A percentile compares a stretch with the other conserved stretches of the same genome.
Evolutionary conservation across 2,113 vertebrate species (phyloP).

Genomic region (Arothron firmamentum): DNA sequence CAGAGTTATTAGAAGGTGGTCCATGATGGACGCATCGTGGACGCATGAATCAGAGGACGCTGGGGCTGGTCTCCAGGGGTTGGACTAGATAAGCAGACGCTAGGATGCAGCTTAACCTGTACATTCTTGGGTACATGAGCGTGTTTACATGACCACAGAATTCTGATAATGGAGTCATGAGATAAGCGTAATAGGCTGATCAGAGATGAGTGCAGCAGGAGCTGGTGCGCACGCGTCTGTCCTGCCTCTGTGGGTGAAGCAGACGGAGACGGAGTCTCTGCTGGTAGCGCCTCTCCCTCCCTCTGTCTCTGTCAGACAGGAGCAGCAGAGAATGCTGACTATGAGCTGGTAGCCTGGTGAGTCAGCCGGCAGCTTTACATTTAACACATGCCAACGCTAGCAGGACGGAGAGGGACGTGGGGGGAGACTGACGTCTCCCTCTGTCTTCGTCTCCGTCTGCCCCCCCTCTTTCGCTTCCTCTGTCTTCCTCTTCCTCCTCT

Average conservation of each 20-base stretch:
- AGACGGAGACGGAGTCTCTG: slow-evolving; percentile 21
- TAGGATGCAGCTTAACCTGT: too few relatives aligned
- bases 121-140: too few relatives aligned
- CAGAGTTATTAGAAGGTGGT: too few relatives aligned
- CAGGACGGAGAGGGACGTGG: slow-evolving; percentile 62
- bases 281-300: slow-evolving; percentile 37
- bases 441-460: slow-evolving; percentile 49
- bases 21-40: too few relatives aligned
- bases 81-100: too few relatives aligned
- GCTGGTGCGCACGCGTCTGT: slow-evolving; percentile 18
- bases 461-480: slow-evolving; percentile 46
- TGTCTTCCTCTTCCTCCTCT: slow-evolving; percentile 39
- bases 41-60: too few relatives aligned
- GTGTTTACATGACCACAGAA: too few relatives aligned
- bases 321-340: slow-evolving; percentile 69
- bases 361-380: slow-evolving; percentile 74
- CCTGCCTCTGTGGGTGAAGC: slow-evolving; percentile 25
- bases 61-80: too few relatives aligned
- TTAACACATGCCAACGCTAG: slow-evolving; percentile 74
- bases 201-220: too few relatives aligned
- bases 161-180: too few relatives aligned
- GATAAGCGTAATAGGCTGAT: too few relatives aligned
- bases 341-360: slow-evolving; percentile 69
- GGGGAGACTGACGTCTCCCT: slow-evolving; percentile 40
- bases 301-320: slow-evolving; percentile 57